phyloP scores from a whole-genome alignment of 1,140 invertebrate species.

The Bombus waltoni region DNA sequence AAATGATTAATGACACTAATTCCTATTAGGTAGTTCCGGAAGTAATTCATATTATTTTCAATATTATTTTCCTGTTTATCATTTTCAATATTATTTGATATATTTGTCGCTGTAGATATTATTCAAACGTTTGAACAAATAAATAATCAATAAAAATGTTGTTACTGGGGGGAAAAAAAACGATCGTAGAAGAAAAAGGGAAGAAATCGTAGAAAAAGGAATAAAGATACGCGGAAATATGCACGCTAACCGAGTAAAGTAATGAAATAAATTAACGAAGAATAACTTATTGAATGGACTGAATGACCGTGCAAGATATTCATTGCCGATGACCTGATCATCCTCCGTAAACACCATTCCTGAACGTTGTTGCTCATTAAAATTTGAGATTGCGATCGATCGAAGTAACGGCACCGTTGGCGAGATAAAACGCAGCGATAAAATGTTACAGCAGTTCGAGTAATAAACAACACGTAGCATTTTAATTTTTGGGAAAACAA shows the following conservation, averaged over 20 bases:
- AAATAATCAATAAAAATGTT: no score
- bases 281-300: background rate
- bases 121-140: no score
- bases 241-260: background rate
- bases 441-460: background rate
- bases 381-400: constrained; percentile 11
- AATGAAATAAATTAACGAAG: background rate
- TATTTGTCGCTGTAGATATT: no score
- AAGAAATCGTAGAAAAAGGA: background rate
- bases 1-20: no score
- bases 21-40: no score
- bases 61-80: no score
- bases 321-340: no score
- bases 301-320: background rate
- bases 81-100: no score
- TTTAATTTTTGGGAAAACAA: background rate
- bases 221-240: background rate
- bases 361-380: background rate
- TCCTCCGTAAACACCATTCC: background rate
- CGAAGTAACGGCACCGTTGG: constrained; percentile 5
- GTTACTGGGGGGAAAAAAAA: background rate
- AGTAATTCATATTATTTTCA: no score
- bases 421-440: background rate
- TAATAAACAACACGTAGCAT: background rate
- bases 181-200: background rate